These are phyloP conservation scores for Torymus texanus DNA, from an alignment of 2,888 invertebrate genomes.

Conservation along the genomic window DNA sequence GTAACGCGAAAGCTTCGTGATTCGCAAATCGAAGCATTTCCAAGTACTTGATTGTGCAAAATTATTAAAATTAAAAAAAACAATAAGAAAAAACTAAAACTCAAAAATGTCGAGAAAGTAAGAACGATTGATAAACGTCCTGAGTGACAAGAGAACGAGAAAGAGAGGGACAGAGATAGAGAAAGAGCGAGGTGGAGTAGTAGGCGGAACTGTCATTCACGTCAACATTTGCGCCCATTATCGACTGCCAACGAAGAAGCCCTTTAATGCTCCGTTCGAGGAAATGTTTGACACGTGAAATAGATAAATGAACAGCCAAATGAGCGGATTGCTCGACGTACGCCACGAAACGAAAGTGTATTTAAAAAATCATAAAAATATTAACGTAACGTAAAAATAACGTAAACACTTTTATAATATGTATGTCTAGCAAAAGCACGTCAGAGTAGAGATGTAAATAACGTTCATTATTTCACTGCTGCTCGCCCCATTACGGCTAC, in stretches of 20 bases:
- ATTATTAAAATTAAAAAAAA: conserved; percentile 16
- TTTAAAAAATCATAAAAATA: too few species aligned
- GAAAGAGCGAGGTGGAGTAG: neutral
- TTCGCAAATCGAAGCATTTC: neutral
- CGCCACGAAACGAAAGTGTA: too few species aligned
- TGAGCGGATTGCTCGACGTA: neutral
- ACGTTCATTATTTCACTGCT: too few species aligned
- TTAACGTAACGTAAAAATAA: too few species aligned
- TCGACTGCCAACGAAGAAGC: conserved; percentile 30
- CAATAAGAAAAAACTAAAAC: neutral
- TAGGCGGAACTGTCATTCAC: conserved; percentile 45
- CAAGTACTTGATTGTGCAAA: too few species aligned
- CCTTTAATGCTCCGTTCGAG: conserved; percentile 12
- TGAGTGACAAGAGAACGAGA: neutral
- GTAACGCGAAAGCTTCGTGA: neutral
- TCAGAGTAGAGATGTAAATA: too few species aligned
- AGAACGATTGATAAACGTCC: neutral
- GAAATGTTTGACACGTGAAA: neutral
- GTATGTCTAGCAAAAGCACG: too few species aligned
- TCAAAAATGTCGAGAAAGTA: neutral
- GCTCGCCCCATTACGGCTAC: too few species aligned
- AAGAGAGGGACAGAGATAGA: neutral
- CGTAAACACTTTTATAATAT: too few species aligned
- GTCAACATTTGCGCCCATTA: conserved; percentile 46
- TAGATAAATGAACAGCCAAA: neutral